A percentile compares a stretch with the other conserved stretches of the same genome.
Evolutionary conservation across 2,113 vertebrate genomes (phyloP).

Genomic region (Trichomycterus rosablanca): DNA sequence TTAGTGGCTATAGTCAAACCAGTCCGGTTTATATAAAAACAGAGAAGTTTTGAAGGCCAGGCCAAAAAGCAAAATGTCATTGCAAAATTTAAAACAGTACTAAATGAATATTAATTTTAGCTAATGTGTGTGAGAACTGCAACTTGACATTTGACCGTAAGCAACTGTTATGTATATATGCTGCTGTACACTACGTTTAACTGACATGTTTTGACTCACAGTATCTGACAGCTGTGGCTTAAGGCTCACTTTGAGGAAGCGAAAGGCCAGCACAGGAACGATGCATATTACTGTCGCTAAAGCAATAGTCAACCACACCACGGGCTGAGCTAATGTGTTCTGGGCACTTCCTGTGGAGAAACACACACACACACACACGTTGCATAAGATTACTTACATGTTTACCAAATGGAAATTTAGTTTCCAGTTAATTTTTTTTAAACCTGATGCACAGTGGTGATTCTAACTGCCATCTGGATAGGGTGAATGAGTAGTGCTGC

Average conservation of each 20-base stretch:
- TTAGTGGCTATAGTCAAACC: too few relatives aligned
- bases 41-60: too few relatives aligned
- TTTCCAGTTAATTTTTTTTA: too few relatives aligned
- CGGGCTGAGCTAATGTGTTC: conserved; percentile 83
- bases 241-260: conserved; percentile 89
- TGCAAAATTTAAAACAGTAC: too few relatives aligned
- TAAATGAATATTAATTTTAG: too few relatives aligned
- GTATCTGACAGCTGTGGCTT: conserved; percentile 87
- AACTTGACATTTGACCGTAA: too few relatives aligned
- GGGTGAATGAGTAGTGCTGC: too few relatives aligned
- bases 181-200: not conserved
- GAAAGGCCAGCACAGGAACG: conserved; percentile 86
- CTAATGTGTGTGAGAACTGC: too few relatives aligned
- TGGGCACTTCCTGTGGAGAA: conserved; percentile 75
- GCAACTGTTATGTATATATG: too few relatives aligned
- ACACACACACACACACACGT: conserved; percentile 36
- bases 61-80: too few relatives aligned
- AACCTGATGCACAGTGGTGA: not conserved
- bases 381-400: not conserved
- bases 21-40: too few relatives aligned
- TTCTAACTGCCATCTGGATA: not conserved
- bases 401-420: not conserved
- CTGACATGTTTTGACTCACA: conserved; percentile 64
- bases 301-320: conserved; percentile 89
- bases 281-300: conserved; percentile 85